Base-by-base conservation (phyloP, 2,113 vertebrate genomes). In the Carollia perspicillata region DNA sequence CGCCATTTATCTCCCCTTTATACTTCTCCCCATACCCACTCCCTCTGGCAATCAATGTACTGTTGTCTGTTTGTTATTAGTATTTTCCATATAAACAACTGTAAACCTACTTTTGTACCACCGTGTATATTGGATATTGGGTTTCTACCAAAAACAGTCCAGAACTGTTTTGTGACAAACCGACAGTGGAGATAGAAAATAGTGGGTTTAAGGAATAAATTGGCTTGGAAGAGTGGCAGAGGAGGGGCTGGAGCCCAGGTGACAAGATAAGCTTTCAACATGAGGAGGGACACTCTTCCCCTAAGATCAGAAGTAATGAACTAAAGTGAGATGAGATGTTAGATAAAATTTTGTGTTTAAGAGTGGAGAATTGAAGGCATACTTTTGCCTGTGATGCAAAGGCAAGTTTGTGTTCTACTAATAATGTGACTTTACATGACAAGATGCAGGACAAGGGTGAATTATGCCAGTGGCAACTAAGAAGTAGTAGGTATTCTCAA, bases 201-300 rank as follows among this genome's bases (percentile, higher is more conserved):
- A 92, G 44, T 44, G n/a, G 22, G 44, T 42, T 42, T 81, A 95
- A 75, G 6, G 16, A 96, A 53, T 66, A 66, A 80, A 65, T 71
- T 65, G 33, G 33, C 7, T 84, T 79, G 12, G 9, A 17, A 58
- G 42, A 66, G 35, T 90, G 30, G 37, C 84, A 93, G 35, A 58
- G 78, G 35, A 68, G 26, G 16, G 23, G 0, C 0, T 1, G 0
- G 23, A 40, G 14, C 10, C 4, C n/a, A 85, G 60, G 6, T 91
- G 65, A 90, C 10, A 94, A 90, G 26, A 35, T 40, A 53, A 75
- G 11, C 7, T 12, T 89, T 90, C 77, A 77, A 7, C 26, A 12
- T 30, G 23, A 75, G 51, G 6, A 91, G 44, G 30, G 17, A 30
- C 1, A 55, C 6, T 94, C n/a, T 79, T 77, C 12, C 30, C 47